A percentile compares a stretch with the other conserved stretches of the same genome.
These are phyloP conservation scores for Anagrus nilaparvatae DNA, from an alignment of 1,140 invertebrate species.

Conservation along the genomic window DNA sequence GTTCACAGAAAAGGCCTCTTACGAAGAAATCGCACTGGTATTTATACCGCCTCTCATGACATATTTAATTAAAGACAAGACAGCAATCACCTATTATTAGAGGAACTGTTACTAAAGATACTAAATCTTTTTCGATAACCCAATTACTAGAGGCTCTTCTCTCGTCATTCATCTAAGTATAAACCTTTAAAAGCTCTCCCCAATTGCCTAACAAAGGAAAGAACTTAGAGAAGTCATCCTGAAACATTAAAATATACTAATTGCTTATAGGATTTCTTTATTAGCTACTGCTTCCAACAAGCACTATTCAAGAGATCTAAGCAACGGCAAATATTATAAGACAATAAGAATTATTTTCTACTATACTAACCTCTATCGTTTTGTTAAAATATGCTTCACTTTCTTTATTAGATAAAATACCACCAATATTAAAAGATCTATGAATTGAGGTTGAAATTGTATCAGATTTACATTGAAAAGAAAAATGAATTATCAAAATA, in stretches of 20 bases:
- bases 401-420: slow-evolving; percentile 72
- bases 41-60: no score
- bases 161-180: no score
- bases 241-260: not conserved
- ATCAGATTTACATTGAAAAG: no score
- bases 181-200: not conserved
- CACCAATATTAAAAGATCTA: slow-evolving; percentile 76
- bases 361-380: slow-evolving; percentile 64
- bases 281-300: not conserved
- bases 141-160: no score
- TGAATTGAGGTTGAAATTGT: no score
- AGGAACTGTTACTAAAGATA: no score
- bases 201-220: not conserved
- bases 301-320: not conserved
- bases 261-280: not conserved
- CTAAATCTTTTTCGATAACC: no score
- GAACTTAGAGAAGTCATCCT: not conserved
- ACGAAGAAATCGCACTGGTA: no score
- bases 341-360: slow-evolving; percentile 5
- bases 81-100: no score
- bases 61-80: no score
- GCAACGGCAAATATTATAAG: slow-evolving; percentile 2
- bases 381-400: slow-evolving; percentile 67
- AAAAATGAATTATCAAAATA: no score
- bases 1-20: no score